Percentiles rank a stretch among this genome's conserved stretches.
phyloP scores from a whole-genome alignment of 2,797 vertebrate genomes.

The Gadopsis bispinosus region DNA sequence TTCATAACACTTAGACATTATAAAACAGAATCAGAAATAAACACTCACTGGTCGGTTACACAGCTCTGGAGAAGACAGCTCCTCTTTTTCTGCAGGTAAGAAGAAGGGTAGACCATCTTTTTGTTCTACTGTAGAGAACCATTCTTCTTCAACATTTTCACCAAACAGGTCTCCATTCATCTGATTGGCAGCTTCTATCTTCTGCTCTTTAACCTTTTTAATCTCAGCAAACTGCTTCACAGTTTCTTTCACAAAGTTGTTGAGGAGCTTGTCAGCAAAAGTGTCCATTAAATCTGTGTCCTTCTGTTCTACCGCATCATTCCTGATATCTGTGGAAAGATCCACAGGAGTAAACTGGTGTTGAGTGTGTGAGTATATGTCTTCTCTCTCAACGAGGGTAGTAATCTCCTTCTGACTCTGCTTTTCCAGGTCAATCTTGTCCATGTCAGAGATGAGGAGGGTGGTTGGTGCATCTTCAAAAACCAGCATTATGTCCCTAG shows the following conservation, averaged over 20 bases:
- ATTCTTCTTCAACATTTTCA: slow-evolving; percentile 61
- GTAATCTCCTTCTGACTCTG: slow-evolving; percentile 60
- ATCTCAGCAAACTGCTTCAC: slow-evolving; percentile 90
- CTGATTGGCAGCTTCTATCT: slow-evolving; percentile 86
- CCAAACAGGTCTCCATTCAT: slow-evolving; percentile 57
- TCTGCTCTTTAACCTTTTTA: slow-evolving; percentile 89
- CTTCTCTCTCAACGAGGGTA: slow-evolving; percentile 82
- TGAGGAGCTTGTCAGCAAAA: slow-evolving; percentile 89
- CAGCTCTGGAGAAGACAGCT: slow-evolving; percentile 93
- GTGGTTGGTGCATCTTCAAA: slow-evolving; percentile 64
- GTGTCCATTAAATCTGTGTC: slow-evolving; percentile 74
- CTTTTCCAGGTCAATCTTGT: slow-evolving; percentile 37
- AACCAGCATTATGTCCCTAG: slow-evolving; percentile 67
- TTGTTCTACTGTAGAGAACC: slow-evolving; percentile 70
- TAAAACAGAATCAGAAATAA: slow-evolving; percentile 3
- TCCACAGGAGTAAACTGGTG: slow-evolving; percentile 70
- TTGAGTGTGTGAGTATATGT: slow-evolving; percentile 70
- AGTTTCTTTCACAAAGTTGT: slow-evolving; percentile 88
- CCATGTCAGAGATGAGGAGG: slow-evolving; percentile 67
- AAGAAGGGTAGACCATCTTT: slow-evolving; percentile 81
- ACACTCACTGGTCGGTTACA: slow-evolving; percentile 91
- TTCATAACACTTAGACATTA: not conserved
- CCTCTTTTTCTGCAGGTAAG: slow-evolving; percentile 86
- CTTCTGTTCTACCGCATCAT: slow-evolving; percentile 33
- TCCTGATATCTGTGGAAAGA: slow-evolving; percentile 51